Base-by-base conservation (phyloP, 2,888 invertebrate genomes). In the Druceiella hillmani region DNA sequence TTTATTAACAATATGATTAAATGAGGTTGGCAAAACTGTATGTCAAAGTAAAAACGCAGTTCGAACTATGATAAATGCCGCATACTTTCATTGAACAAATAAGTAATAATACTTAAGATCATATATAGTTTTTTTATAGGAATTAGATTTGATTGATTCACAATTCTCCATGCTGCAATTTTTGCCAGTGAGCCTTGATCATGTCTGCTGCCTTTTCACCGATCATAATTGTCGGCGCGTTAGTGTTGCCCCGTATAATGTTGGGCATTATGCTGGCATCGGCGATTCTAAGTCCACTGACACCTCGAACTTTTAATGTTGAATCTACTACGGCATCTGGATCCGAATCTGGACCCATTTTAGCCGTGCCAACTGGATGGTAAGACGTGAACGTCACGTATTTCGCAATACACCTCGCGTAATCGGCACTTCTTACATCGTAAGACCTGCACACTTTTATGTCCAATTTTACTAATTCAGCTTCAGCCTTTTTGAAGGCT, bases 241-340 rank as follows among this genome's bases (percentile, higher is more conserved):
- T 91, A 0, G 91, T 89, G 64, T 92, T 91, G 0, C 91, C 91
- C 56, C 88, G 90, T 9, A 89, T 79, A 42, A 92, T 90, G 2
- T 76, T 81, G 1, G 91, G 91, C 90, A 92, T 91, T 33, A 92
- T 81, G 45, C 88, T 87, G 0, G 88, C 89, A 56, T 90, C 90
- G 0, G 83, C 81, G 0, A 90, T 87, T 43, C 90, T 72, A 14
- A 90, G 61, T 15, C 83, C 83, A 2, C 80, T 76, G 0, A 90
- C 77, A 0, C 89, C 90, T 47, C 87, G 81, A 1, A 90, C 88
- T 13, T 80, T 72, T 33, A 90, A 59, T 33, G 87, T 65, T 0
- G 85, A 76, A 59, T 89, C 87, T 0, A 90, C 88, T 0, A 90
- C 89, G 0, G 89, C 87, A 0, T 76, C 79, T 1, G 76, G 74